Base-by-base conservation (phyloP, 1,140 invertebrate genomes). In the Drosophila repleta region DNA sequence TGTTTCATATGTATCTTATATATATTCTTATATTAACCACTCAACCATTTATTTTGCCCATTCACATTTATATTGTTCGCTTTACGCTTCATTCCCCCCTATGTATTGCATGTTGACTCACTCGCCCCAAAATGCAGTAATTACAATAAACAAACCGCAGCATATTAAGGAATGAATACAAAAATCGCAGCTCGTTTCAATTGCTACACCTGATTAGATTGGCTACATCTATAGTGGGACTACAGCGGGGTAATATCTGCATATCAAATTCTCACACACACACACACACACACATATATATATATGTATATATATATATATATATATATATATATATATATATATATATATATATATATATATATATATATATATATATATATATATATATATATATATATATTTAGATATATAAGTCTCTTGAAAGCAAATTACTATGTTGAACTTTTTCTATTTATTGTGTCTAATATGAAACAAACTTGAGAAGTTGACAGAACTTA, bases 151-250 rank as follows among this genome's bases (percentile, higher is more conserved):
- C 45, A 77, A 75, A 51, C 45, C 62, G 37, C 70, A 74, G 49
- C 73, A 72, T 76, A 69, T 83, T 84, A 79, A 85, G 74, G 76
- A 85, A 74, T 80, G 74, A 77, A 80, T 74, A 79, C 76, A 76
- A 69, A 66, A 58, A 60, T 43, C 35, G n/a, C 11, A 8, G 8
- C 18, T 29, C 10, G 4, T 35, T 57, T 51, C 43, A 52, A 57
- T 71, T 11, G 0, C 56, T 8, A 11, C 32, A 26, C 11, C 4
- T 20, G 11, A 46, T 21, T 5, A 2, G 1, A 0, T n/a, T 21
- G 7, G 29, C 0, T 29, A 8, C 6, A 29, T 29, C 7, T 29
- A 10, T 10, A 29, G 29, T 7, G 29, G 4, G 6, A 29, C 0
- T 10, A 29, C 6, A 2, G 29, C 6, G 18, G 2, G 20, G 3